Percentiles rank a stretch among this genome's conserved stretches.
Conservation (phyloP, 2,888 invertebrate species). For the Liodrosophila aerea region DNA sequence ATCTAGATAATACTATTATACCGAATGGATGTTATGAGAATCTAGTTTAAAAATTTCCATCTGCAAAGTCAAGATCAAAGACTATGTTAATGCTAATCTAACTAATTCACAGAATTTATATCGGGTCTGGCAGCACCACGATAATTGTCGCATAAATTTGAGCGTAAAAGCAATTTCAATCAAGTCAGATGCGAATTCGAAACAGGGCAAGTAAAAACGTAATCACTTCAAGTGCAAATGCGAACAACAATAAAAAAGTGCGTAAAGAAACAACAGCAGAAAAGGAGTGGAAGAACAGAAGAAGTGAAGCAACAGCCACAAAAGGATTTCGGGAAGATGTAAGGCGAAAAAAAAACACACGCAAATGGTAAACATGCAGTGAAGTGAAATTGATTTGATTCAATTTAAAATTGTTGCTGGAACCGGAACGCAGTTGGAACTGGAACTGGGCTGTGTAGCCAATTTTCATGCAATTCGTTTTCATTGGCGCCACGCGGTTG, state of each 20-base stretch:
- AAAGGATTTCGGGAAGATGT: constrained; percentile 3
- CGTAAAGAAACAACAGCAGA: constrained; percentile 21
- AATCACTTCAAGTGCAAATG: constrained; percentile 1
- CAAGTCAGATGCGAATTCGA: not conserved
- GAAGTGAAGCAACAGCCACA: not conserved
- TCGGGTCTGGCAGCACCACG: too few relatives aligned
- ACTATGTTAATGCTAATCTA: too few relatives aligned
- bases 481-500: constrained; percentile 46
- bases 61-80: too few relatives aligned
- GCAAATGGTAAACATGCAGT: constrained; percentile 69
- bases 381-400: constrained; percentile 75
- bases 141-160: too few relatives aligned
- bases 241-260: constrained; percentile 41
- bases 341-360: constrained; percentile 7
- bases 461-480: constrained; percentile 35
- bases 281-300: not conserved
- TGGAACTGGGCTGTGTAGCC: too few relatives aligned
- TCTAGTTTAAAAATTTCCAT: too few relatives aligned
- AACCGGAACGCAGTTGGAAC: constrained; percentile 39
- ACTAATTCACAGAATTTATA: too few relatives aligned
- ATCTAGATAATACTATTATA: too few relatives aligned
- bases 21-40: too few relatives aligned
- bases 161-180: too few relatives aligned
- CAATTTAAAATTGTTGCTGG: constrained; percentile 61
- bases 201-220: not conserved